phyloP scores from a whole-genome alignment of 1,140 invertebrate genomes.

The Plodia interpunctella region DNA sequence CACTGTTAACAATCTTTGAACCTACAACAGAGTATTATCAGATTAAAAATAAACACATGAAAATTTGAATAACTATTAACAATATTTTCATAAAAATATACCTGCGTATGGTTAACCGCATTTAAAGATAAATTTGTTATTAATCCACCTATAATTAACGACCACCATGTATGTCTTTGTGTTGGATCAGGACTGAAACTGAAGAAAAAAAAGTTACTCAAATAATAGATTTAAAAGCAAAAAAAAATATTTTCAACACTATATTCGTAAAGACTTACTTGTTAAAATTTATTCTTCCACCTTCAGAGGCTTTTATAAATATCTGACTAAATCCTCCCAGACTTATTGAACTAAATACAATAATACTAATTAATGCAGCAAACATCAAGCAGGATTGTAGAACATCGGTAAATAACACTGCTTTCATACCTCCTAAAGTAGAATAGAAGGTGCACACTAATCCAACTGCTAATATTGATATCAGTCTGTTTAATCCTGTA shows the following conservation, averaged over 20 bases:
- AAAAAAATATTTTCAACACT: background rate
- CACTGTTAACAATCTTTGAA: conserved; percentile 90
- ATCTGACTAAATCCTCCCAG: conserved; percentile 84
- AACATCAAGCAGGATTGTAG: conserved; percentile 91
- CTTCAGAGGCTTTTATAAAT: conserved; percentile 81
- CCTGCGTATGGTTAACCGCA: conserved; percentile 89
- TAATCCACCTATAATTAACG: conserved; percentile 91
- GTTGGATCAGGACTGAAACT: conserved; percentile 88
- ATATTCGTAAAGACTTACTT: conserved; percentile 79
- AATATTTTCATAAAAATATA: conserved; percentile 19
- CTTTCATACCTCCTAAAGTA: conserved; percentile 95
- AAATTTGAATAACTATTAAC: too few species aligned
- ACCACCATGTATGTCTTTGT: conserved; percentile 93
- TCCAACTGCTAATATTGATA: conserved; percentile 90
- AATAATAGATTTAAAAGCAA: too few species aligned
- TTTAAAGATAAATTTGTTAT: conserved; percentile 96
- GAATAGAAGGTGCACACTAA: conserved; percentile 96
- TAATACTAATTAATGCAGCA: conserved; percentile 85
- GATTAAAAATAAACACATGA: too few species aligned
- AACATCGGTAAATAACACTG: conserved; percentile 95
- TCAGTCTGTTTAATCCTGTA: conserved; percentile 84
- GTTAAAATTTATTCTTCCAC: conserved; percentile 86
- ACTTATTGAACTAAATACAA: conserved; percentile 84
- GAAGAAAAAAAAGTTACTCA: conserved; percentile 14
- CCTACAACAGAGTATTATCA: conserved; percentile 80